These are phyloP conservation scores for Melanophora roralis DNA, from an alignment of 2,888 invertebrate species.

Conservation along the genomic window DNA sequence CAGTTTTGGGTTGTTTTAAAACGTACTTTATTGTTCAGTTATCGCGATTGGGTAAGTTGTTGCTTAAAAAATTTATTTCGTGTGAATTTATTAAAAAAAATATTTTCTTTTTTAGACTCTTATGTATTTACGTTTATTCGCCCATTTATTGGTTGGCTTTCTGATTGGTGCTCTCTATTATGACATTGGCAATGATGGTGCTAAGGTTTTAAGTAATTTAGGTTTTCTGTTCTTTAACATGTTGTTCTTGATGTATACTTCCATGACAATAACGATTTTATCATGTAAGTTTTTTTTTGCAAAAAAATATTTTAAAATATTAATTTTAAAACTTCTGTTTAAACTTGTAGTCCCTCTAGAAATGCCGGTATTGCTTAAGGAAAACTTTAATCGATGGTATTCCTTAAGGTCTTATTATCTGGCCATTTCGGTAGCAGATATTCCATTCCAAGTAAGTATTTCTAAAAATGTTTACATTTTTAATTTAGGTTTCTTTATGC, in stretches of 20 bases:
- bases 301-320: no score
- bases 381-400: conserved; percentile 98
- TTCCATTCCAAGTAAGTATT: conserved; percentile 94
- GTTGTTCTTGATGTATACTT: conserved; percentile 99
- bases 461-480: conserved; percentile 10
- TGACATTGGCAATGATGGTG: conserved; percentile 96
- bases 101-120: conserved; percentile 84
- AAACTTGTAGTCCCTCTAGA: conserved; percentile 90
- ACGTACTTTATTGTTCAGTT: conserved; percentile 89
- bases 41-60: conserved; percentile 89
- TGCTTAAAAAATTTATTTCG: neutral
- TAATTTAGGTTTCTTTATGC: neutral
- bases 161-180: conserved; percentile 97
- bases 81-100: neutral
- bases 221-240: conserved; percentile 99
- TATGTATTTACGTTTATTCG: conserved; percentile 95
- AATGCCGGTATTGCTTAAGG: conserved; percentile 95
- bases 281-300: conserved; percentile 85
- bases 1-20: conserved; percentile 94
- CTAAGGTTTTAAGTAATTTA: conserved; percentile 96
- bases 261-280: conserved; percentile 99
- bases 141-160: conserved; percentile 94
- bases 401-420: conserved; percentile 95
- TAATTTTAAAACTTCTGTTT: neutral
- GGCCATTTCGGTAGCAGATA: conserved; percentile 96